Evolutionary conservation across 1,140 invertebrate genomes (phyloP), one percentile per base, ranked within the genome.

Genomic region (Drosophila pseudoobscura): DNA sequence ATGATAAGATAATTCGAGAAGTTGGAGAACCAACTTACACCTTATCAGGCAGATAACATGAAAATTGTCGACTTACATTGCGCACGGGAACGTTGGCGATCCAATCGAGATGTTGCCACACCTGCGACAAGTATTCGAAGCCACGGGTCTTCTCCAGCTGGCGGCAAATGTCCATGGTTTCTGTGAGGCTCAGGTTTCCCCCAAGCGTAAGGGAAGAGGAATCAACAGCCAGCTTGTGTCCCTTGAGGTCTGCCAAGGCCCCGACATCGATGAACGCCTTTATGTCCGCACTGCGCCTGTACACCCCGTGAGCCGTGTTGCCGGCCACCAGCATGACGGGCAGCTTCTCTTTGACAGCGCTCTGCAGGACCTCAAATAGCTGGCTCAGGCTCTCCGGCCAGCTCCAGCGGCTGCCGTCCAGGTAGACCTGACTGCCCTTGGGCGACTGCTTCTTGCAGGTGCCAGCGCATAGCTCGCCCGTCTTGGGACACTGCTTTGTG

Each of bases 251-350:
- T 5, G 92, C 73, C 46, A 97, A 92, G 6, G 93, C 93, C 31
- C 94, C 94, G n/a, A 97, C 92, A 79, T 97, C 96, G 69, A 97
- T 95, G 64, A 95, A 94, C 17, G 95, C 91, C 68, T 94, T 91
- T 13, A 93, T 92, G 79, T 88, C 92, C 2, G 44, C 46, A 2
- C 59, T 46, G 64, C 91, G 92, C 80, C 92, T 92, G 88, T 94
- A 96, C 35, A 96, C 94, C 63, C 95, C 95, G 26, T 91, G 91
- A 93, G 90, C 88, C 71, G 93, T 94, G 74, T 94, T 94, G 22
- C 93, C 93, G 15, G 91, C 92, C 2, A 94, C 92, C 2, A 94
- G 58, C 91, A 93, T 93, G 72, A 93, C 94, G 6, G 90, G 72
- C 0, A 90, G 49, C 54, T 85, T 50, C 20, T 80, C 71, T 49